A percentile compares a stretch with the other conserved stretches of the same genome.
phyloP scores from a whole-genome alignment of 2,888 invertebrate species.

The Drosophila helvetica region DNA sequence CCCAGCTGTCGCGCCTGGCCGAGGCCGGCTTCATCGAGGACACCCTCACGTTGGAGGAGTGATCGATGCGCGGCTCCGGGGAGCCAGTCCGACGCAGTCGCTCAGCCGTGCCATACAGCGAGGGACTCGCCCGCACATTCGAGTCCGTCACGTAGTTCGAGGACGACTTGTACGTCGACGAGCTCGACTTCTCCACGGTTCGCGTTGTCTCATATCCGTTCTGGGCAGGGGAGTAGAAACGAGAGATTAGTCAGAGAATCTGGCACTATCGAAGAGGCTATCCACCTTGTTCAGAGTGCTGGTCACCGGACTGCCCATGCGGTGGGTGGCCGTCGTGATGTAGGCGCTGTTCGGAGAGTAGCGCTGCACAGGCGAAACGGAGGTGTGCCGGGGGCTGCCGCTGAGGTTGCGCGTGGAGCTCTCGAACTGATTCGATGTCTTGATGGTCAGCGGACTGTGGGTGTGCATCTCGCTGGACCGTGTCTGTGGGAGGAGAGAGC shows the following conservation, averaged over 20 bases:
- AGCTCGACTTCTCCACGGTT: constrained; percentile 82
- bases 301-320: constrained; percentile 83
- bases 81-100: constrained; percentile 85
- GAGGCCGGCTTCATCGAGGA: constrained; percentile 86
- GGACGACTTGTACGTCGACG: constrained; percentile 85
- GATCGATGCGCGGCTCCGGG: constrained; percentile 85
- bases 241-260: neutral
- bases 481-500: constrained; percentile 63
- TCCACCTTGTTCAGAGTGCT: constrained; percentile 65
- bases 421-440: constrained; percentile 83
- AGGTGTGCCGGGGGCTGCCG: constrained; percentile 81
- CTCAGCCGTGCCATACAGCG: constrained; percentile 84
- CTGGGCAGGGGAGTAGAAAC: constrained; percentile 39
- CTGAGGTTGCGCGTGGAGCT: constrained; percentile 78
- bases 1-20: constrained; percentile 91
- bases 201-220: constrained; percentile 81
- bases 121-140: constrained; percentile 85
- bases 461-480: constrained; percentile 82
- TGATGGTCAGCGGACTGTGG: constrained; percentile 84
- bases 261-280: neutral
- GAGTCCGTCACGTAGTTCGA: constrained; percentile 84
- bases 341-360: constrained; percentile 86
- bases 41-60: constrained; percentile 86
- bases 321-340: constrained; percentile 84
- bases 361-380: constrained; percentile 82